Base-by-base conservation (phyloP, 2,888 invertebrate genomes). In the Saturnia japonica region DNA sequence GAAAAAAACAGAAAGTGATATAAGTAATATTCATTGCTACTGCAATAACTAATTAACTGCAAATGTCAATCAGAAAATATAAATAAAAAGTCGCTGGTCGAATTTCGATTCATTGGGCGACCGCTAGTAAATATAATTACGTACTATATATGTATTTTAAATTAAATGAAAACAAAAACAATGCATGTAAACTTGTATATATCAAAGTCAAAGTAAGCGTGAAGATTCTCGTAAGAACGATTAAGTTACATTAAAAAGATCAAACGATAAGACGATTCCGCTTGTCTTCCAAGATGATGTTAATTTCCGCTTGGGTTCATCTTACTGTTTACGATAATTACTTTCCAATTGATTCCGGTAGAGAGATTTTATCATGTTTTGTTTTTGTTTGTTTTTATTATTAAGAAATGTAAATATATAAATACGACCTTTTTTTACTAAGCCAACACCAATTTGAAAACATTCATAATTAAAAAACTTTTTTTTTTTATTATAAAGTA, bases 311-410 rank as follows among this genome's bases (percentile, higher is more conserved):
- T 60, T 28, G 57, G 14, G 16, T 60, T 60, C 57, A 60, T 60
- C 57, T 60, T 14, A 60, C 57, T 60, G 28, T 60, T 60, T 60
- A 60, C 28, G 57, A 60, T 60, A 60, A 60, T 60, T 60, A 60
- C 57, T 4, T 28, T 28, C 57, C 14, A 28, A 28, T 60, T 28
- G 57, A 28, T 60, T 60, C 28, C 57, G 57, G 57, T 28, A 14
- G 25, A 57, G 57, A 60, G 57, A 60, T 60, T 60, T 60, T 2
- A 60, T 60, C 57, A 60, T 14, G 22, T 22, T 54, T n/a, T 22
- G 9, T 54, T 22, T 22, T 22, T 54, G 1, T 54, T 11, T 54
- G 19, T 54, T 22, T 6, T 14, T 19, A 47, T 47, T 47, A 47
- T 54, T 54, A 54, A 1, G 11, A 54, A 22, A 22, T 54, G 1